phyloP scores from a whole-genome alignment of 1,140 invertebrate genomes.

The Anoplophora glabripennis region DNA sequence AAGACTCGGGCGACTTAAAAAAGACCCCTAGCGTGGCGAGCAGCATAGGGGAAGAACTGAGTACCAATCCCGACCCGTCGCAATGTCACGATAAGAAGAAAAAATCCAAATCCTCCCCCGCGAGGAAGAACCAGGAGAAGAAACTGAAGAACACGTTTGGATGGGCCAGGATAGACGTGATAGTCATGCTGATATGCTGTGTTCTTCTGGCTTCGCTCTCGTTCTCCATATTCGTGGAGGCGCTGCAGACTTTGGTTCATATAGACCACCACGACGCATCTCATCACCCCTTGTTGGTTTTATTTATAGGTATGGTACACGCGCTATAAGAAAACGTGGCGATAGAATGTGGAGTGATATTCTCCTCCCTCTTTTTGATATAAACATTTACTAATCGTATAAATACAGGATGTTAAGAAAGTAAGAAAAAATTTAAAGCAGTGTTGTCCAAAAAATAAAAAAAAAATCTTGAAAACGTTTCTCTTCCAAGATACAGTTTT shows the following conservation, averaged over 20 bases:
- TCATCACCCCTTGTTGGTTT: conserved; percentile 61
- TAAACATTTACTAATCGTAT: no score
- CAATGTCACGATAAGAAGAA: conserved; percentile 31
- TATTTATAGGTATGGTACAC: conserved; percentile 63
- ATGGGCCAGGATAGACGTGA: conserved; percentile 84
- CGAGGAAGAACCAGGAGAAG: conserved; percentile 52
- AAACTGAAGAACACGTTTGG: conserved; percentile 85
- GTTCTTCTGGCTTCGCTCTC: conserved; percentile 80
- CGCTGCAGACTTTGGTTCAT: conserved; percentile 74
- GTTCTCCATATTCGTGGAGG: conserved; percentile 78
- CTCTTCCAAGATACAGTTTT: no score
- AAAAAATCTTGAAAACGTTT: no score
- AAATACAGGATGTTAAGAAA: no score
- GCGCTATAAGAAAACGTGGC: no score
- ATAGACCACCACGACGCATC: conserved; percentile 74
- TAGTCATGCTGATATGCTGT: conserved; percentile 77
- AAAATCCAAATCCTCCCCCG: conserved; percentile 24
- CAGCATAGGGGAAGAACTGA: conserved; percentile 17
- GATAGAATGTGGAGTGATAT: no score
- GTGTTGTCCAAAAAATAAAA: no score
- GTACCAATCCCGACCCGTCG: neutral
- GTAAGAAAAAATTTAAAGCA: no score
- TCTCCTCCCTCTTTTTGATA: no score
- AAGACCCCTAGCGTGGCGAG: conserved; percentile 12
- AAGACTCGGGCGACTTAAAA: conserved; percentile 17